phyloP scores from a whole-genome alignment of 2,797 vertebrate genomes.

The Helicolenus hilgendorfi region DNA sequence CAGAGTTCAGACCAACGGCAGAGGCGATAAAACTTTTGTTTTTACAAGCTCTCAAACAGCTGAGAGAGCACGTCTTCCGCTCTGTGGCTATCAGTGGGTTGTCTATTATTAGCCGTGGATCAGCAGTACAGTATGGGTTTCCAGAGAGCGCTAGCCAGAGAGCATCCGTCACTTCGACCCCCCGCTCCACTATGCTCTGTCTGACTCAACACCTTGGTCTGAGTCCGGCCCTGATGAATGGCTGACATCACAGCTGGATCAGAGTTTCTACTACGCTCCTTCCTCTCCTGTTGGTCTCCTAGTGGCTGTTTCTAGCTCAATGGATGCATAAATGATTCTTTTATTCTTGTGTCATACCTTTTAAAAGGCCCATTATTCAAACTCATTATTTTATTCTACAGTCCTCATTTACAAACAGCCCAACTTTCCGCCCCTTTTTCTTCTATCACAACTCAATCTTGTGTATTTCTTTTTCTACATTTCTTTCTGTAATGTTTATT shows the following conservation, averaged over 20 bases:
- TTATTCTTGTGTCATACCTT: neutral
- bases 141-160: conserved; percentile 52
- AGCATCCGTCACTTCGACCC: conserved; percentile 72
- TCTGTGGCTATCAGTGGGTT: conserved; percentile 38
- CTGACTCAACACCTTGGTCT: conserved; percentile 67
- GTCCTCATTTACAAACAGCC: neutral
- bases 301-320: neutral
- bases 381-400: conserved; percentile 7
- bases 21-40: conserved; percentile 42
- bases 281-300: conserved; percentile 14
- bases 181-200: conserved; percentile 31
- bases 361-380: conserved; percentile 13
- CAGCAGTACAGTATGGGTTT: conserved; percentile 70
- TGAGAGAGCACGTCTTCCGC: conserved; percentile 43
- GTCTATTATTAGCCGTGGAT: conserved; percentile 72
- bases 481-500: neutral
- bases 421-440: neutral
- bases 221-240: conserved; percentile 50
- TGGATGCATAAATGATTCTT: conserved; percentile 1
- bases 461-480: neutral
- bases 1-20: conserved; percentile 31
- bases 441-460: neutral
- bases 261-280: neutral
- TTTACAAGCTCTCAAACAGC: conserved; percentile 56
- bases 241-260: conserved; percentile 38